phyloP scores from a whole-genome alignment of 1,140 invertebrate genomes.

The Homarus americanus region DNA sequence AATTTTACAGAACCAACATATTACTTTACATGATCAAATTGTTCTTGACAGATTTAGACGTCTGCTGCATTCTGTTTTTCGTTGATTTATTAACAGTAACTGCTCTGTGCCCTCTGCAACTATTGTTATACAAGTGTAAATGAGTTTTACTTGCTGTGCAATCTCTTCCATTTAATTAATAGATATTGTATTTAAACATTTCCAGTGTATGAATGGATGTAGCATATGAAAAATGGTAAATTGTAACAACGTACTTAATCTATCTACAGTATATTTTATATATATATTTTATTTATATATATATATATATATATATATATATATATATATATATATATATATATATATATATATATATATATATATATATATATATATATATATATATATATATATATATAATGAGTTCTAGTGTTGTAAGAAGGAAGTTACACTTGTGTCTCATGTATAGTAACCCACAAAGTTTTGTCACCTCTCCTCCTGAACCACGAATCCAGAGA shows the following conservation, averaged over 20 bases:
- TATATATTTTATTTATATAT: background rate
- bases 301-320: background rate
- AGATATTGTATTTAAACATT: background rate
- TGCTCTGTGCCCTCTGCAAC: no score
- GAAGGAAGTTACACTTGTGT: no score
- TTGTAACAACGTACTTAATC: no score
- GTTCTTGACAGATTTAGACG: background rate
- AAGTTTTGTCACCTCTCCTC: no score
- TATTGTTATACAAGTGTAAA: background rate
- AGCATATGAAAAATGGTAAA: background rate
- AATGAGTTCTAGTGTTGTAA: no score
- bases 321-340: no score
- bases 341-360: no score
- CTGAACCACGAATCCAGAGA: no score
- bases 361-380: no score
- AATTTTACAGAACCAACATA: background rate
- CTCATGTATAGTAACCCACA: no score
- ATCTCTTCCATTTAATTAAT: background rate
- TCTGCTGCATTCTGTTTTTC: background rate
- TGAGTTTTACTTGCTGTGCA: background rate
- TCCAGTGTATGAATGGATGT: background rate
- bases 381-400: background rate
- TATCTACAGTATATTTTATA: no score
- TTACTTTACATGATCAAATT: background rate
- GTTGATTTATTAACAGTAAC: no score